Conservation (phyloP, 37 sponge, comb jelly and placozoan genomes). For the Corticium candelabrum region DNA sequence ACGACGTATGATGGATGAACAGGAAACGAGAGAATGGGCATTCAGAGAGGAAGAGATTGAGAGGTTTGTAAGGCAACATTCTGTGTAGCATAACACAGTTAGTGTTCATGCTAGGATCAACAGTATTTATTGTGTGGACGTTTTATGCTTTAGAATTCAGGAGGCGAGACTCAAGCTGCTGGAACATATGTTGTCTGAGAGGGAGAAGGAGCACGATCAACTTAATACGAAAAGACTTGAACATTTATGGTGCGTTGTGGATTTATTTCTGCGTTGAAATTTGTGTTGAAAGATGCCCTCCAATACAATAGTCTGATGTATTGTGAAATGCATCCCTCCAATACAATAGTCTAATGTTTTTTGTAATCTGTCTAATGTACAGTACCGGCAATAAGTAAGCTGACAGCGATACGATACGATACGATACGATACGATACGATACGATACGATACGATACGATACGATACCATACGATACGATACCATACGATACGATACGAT, state of each 20-base stretch:
- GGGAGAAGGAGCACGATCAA: conserved; percentile 63
- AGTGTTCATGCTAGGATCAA: neutral
- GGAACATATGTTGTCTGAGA: conserved; percentile 49
- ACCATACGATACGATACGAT: no score
- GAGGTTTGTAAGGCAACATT: conserved; percentile 26
- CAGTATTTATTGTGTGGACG: neutral
- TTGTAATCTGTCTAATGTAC: no score
- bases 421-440: no score
- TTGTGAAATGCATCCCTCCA: no score
- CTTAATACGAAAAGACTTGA: conserved; percentile 70
- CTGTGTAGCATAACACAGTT: neutral
- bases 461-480: no score
- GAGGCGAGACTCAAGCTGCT: conserved; percentile 55
- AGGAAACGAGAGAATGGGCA: conserved; percentile 93
- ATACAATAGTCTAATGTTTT: no score
- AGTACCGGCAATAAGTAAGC: no score
- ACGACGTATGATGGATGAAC: conserved; percentile 91
- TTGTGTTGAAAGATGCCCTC: no score
- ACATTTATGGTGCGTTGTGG: conserved; percentile 61
- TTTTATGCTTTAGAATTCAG: conserved; percentile 37
- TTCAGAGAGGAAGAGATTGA: conserved; percentile 78
- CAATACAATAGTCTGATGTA: no score
- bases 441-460: no score
- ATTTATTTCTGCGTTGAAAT: no score
- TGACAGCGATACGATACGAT: no score